Evolutionary conservation across 2,888 invertebrate genomes (phyloP), one percentile per base, ranked within the genome.

Genomic region (Mylabris sibirica): DNA sequence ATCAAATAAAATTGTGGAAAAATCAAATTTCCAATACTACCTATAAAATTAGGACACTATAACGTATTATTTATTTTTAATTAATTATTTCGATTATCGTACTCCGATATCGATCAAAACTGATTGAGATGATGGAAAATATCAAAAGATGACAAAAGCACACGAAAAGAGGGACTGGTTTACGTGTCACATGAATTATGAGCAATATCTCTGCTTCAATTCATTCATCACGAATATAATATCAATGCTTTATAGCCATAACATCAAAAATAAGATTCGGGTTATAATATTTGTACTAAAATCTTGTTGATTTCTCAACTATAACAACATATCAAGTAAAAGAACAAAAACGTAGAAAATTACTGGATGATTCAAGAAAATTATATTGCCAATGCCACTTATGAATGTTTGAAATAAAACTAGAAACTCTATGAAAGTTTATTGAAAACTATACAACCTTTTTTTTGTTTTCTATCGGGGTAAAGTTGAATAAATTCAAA

Each of bases 141-240:
- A 17, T 30, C n/a, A 24, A 26, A 34, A 26, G 24, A 35, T 14
- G 22, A 35, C 30, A 38, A 60, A 11, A 59, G 35, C 17, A 44
- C 59, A 49, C 38, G 49, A 59, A 67, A 67, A 41, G 57, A 35
- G 35, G 26, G 38, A 20, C 57, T 30, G 12, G n/a, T 59, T 59
- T 59, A 67, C 63, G 53, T 30, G 30, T 3, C 57, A 44, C 61
- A 63, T 66, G 60, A 69, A 63, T 65, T 69, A 69, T 65, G 65
- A 26, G 65, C 68, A 65, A 69, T 69, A 69, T 65, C 66, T 69
- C 53, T 63, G 61, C 66, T 59, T 64, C 69, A 69, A 69, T 69
- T 69, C 69, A 69, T 69, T 69, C 66, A 69, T 66, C 66, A 69
- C 69, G 44, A 69, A 66, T 64, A 68, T 59, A 66, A 69, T 60